Conservation (phyloP, 2,113 vertebrate species). For the Erinaceus europaeus region DNA sequence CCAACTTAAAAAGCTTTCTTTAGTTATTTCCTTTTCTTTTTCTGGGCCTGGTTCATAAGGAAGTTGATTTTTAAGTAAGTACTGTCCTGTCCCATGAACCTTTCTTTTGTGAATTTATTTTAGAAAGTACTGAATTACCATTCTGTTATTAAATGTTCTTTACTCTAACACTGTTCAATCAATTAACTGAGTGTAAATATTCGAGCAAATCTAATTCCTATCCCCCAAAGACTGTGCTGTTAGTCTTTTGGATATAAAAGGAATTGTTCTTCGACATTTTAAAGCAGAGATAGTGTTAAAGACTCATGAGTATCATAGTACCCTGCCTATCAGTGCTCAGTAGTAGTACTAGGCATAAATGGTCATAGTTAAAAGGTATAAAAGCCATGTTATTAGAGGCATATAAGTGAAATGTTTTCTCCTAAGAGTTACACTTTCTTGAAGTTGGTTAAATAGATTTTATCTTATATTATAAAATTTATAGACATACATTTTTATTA, state of each 20-base stretch:
- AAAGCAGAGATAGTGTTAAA: neutral
- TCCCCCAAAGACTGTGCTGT: neutral
- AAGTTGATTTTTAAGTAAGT: constrained; percentile 1
- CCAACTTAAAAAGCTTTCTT: neutral
- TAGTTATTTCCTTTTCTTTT: neutral
- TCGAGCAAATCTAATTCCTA: neutral
- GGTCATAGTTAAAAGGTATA: neutral
- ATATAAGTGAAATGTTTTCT: neutral
- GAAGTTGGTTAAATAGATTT: neutral
- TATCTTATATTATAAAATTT: constrained; percentile 4
- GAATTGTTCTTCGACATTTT: neutral
- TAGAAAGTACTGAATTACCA: constrained; percentile 16
- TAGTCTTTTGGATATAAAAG: constrained; percentile 22
- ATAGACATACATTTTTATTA: neutral
- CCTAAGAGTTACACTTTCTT: neutral
- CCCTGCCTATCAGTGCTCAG: neutral
- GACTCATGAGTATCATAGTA: neutral
- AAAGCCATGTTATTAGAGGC: neutral
- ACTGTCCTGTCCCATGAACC: neutral
- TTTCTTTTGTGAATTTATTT: neutral
- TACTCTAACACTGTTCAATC: constrained; percentile 13
- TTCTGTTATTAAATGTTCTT: constrained; percentile 5
- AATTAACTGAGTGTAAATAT: constrained; percentile 25
- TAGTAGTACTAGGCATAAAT: neutral
- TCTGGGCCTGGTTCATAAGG: neutral